Conservation (phyloP, 2,113 vertebrate genomes). For the Quiscalus mexicanus region DNA sequence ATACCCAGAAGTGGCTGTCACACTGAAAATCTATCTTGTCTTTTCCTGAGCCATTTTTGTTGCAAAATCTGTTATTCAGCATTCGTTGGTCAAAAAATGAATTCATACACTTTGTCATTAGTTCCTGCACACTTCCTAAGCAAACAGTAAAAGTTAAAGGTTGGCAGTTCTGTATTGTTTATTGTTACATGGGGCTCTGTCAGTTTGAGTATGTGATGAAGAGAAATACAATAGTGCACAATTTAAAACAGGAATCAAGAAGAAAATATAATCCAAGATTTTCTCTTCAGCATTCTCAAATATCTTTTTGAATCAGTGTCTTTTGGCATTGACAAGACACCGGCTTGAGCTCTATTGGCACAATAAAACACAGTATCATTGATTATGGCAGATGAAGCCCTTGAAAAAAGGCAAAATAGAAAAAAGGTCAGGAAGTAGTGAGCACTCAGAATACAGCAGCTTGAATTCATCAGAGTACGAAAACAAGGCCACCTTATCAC, state of each 20-base stretch:
- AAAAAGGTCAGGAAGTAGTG: neutral
- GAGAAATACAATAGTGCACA: neutral
- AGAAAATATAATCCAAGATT: neutral
- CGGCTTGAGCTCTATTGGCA: neutral
- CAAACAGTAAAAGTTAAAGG: constrained; percentile 7
- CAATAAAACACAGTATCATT: neutral
- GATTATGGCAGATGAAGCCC: neutral
- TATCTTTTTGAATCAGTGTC: neutral
- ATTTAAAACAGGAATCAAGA: neutral
- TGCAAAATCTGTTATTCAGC: constrained; percentile 16
- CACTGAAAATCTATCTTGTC: neutral
- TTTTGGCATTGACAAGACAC: neutral
- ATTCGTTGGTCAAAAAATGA: neutral
- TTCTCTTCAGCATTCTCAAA: neutral
- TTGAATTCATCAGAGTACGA: neutral
- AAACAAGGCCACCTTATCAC: neutral
- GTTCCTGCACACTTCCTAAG: neutral
- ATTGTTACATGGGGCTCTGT: neutral
- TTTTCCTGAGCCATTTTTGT: neutral
- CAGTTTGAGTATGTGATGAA: neutral
- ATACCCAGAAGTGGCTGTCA: neutral
- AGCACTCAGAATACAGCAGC: neutral
- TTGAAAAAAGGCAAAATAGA: neutral
- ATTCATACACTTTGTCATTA: neutral
- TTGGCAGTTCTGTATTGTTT: neutral